phyloP scores from a whole-genome alignment of 2,888 invertebrate species.

The Eledone cirrhosa region DNA sequence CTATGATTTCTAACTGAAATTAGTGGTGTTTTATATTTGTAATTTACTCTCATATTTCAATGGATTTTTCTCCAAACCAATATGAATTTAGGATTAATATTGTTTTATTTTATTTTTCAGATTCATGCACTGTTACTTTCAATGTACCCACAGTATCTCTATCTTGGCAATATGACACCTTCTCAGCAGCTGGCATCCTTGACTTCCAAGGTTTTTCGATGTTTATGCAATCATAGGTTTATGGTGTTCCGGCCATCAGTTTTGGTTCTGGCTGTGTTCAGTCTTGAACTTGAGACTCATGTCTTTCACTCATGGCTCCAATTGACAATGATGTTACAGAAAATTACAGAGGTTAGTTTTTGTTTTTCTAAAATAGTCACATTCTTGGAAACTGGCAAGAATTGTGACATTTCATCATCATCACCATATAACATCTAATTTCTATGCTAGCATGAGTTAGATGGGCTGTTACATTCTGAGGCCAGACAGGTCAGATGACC shows the following conservation, averaged over 20 bases:
- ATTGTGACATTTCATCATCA: too few relatives aligned
- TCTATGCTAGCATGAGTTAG: too few relatives aligned
- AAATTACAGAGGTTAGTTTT: constrained; percentile 55
- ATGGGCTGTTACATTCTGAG: too few relatives aligned
- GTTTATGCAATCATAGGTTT: constrained; percentile 69
- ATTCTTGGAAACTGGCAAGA: too few relatives aligned
- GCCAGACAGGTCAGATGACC: too few relatives aligned
- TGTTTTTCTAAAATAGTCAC: too few relatives aligned
- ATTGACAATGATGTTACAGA: constrained; percentile 56
- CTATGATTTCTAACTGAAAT: background rate
- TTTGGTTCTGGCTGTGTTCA: constrained; percentile 81
- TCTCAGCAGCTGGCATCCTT: constrained; percentile 59
- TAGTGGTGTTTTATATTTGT: too few relatives aligned
- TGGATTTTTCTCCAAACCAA: background rate
- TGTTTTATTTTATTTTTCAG: constrained; percentile 42
- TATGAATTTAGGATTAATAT: background rate
- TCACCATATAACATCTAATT: too few relatives aligned
- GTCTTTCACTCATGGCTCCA: constrained; percentile 59
- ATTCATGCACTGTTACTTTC: constrained; percentile 60
- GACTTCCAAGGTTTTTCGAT: constrained; percentile 69
- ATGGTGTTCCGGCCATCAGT: constrained; percentile 80
- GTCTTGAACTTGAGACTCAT: constrained; percentile 71
- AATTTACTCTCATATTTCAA: too few relatives aligned
- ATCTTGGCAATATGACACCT: constrained; percentile 59
- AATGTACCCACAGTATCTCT: constrained; percentile 61